phyloP scores from a whole-genome alignment of 2,797 vertebrate genomes.

The Geotrypetes seraphini region DNA sequence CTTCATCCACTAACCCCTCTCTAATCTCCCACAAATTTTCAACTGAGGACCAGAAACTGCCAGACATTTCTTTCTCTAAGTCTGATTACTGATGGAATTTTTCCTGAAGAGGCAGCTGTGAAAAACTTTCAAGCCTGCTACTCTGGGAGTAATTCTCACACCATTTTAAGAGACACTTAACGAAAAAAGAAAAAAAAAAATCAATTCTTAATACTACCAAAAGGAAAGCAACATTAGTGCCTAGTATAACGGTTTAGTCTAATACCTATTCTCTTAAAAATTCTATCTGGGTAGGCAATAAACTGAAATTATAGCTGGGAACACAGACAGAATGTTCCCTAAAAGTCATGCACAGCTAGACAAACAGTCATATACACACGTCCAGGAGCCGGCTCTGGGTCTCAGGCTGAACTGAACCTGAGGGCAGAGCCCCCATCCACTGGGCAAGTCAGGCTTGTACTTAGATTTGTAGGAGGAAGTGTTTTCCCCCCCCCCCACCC shows the following conservation, averaged over 20 bases:
- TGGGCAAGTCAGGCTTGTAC: neutral
- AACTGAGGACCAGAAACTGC: too few species aligned
- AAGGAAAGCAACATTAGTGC: neutral
- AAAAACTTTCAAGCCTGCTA: too few species aligned
- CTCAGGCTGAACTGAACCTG: too few species aligned
- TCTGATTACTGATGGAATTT: too few species aligned
- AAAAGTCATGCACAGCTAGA: neutral
- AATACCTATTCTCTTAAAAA: conserved; percentile 4
- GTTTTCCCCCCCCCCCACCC: too few species aligned
- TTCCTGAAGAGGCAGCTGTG: too few species aligned
- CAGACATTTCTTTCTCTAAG: too few species aligned
- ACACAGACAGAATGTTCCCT: neutral
- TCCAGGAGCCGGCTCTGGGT: neutral
- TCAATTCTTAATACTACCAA: neutral
- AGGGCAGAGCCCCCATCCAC: neutral
- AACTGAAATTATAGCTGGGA: conserved; percentile 6
- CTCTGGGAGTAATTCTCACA: neutral
- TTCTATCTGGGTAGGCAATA: conserved; percentile 9
- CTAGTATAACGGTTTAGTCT: neutral
- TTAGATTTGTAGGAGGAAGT: neutral
- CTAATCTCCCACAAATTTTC: conserved; percentile 1
- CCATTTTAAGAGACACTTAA: neutral
- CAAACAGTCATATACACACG: neutral
- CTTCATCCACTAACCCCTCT: neutral
- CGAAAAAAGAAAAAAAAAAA: too few species aligned